Base-by-base conservation (phyloP, 2,113 vertebrate species). In the Ivindomyrus marchei region DNA sequence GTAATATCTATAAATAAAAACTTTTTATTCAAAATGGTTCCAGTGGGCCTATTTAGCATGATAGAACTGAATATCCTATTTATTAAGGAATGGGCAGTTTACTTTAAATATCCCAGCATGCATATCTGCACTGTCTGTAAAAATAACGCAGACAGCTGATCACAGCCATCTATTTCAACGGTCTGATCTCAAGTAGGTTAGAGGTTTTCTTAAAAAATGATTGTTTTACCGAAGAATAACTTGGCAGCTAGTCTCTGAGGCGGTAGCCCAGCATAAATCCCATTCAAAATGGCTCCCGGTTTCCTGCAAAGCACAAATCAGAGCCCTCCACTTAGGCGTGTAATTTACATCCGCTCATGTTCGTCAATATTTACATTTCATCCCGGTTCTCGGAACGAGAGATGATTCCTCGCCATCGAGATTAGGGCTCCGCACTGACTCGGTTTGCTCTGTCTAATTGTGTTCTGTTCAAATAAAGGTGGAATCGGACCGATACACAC, bases 381-480 rank as follows among this genome's bases (percentile, higher is more conserved):
- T 89, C 50, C 84, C 9, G 17, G 13, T 31, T 90, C 77, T 83
- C 36, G 13, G 58, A 74, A 53, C 8, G 7, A 24, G 70, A 53
- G 70, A 36, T 49, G 58, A 88, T 46, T 49, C 88, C 49, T 74
- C 70, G 11, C 21, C 42, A 53, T 87, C 46, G 58, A 70, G 49
- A 83, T 80, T 56, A 53, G n/a, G 49, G 50, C 39, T 53, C 50
- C 13, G 74, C 45, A 36, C 52, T 80, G 90, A 24, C 21, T 88
- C 11, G 13, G 90, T 91, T 91, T 91, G 90, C 56, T 89, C 90
- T 70, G 90, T 86, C 90, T 91, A 91, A 91, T 91, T 91, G 88
- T 89, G 88, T 66, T 66, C 90, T 89, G 39, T 91, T 88, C 90
- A 91, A 91, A 91, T 91, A 89, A 74, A n/a, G 27, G 62, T 74